Evolutionary conservation across 2,797 vertebrate genomes (phyloP).

Genomic region (Triplophysa yarkandensis): DNA sequence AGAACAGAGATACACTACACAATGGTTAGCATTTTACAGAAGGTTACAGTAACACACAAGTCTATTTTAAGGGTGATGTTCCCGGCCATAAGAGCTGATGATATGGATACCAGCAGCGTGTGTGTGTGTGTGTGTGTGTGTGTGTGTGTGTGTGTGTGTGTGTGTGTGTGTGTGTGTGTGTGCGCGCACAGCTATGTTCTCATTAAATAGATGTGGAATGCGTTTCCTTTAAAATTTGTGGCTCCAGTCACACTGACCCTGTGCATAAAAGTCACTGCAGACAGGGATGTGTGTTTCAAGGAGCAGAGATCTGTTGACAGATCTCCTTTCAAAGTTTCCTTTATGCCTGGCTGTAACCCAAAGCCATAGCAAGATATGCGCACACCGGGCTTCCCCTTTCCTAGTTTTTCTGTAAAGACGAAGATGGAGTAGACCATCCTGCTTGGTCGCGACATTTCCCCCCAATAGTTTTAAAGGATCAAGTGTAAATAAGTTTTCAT

Average conservation of each 20-base stretch:
- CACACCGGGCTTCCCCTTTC: constrained; percentile 66
- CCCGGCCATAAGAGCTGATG: neutral
- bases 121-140: constrained; percentile 4
- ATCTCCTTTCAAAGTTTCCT: constrained; percentile 74
- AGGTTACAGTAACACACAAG: neutral
- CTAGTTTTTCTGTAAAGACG: constrained; percentile 25
- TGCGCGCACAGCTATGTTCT: constrained; percentile 61
- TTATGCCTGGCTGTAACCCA: constrained; percentile 68
- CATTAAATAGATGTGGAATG: constrained; percentile 70
- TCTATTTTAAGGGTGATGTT: neutral
- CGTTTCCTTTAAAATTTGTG: constrained; percentile 71
- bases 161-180: neutral
- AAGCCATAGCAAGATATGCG: constrained; percentile 69
- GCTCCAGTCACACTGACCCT: constrained; percentile 68
- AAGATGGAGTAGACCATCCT: constrained; percentile 16
- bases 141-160: neutral
- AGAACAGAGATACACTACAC: neutral
- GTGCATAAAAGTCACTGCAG: constrained; percentile 65
- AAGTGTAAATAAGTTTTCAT: neutral
- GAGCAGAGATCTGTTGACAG: constrained; percentile 40
- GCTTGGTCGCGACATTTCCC: neutral
- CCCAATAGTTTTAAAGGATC: neutral
- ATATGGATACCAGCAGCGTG: constrained; percentile 17
- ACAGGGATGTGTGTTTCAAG: constrained; percentile 69
- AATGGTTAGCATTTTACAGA: neutral